Evolutionary conservation across 2,888 invertebrate genomes (phyloP).

Genomic region (Thecophora atra): DNA sequence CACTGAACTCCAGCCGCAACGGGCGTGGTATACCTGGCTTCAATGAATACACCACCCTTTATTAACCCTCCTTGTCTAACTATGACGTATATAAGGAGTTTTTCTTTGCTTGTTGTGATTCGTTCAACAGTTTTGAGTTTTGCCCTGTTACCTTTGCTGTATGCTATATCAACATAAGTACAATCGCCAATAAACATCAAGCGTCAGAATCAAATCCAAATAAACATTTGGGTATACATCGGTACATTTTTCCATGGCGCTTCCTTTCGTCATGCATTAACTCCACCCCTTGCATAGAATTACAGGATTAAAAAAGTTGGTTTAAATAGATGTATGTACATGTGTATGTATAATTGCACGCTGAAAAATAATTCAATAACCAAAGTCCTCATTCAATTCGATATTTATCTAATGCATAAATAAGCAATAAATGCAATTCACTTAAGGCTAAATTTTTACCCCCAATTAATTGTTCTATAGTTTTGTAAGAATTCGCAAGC

Average conservation of each 20-base stretch:
- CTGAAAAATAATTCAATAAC: too few relatives aligned
- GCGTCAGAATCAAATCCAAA: slow-evolving; percentile 32
- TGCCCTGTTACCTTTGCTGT: slow-evolving; percentile 52
- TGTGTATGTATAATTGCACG: not conserved
- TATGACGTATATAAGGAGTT: slow-evolving; percentile 46
- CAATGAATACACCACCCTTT: slow-evolving; percentile 26
- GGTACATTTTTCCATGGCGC: not conserved
- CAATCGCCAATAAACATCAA: slow-evolving; percentile 64
- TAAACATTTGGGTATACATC: slow-evolving; percentile 2
- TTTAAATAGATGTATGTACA: not conserved
- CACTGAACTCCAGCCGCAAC: not conserved
- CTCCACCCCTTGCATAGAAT: not conserved
- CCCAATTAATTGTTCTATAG: too few relatives aligned
- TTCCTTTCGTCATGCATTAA: too few relatives aligned
- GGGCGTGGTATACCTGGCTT: not conserved
- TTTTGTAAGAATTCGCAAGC: too few relatives aligned
- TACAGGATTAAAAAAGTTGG: too few relatives aligned
- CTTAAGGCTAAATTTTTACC: too few relatives aligned
- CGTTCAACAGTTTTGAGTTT: slow-evolving; percentile 60
- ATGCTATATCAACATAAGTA: slow-evolving; percentile 58
- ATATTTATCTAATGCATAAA: too few relatives aligned
- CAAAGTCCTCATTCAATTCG: too few relatives aligned
- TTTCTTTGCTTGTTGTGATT: slow-evolving; percentile 62
- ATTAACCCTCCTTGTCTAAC: slow-evolving; percentile 7
- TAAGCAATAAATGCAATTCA: too few relatives aligned